A percentile compares a stretch with the other conserved stretches of the same genome.
Evolutionary conservation across 2,797 vertebrate genomes (phyloP).

Genomic region (Pogonophryne albipinna): DNA sequence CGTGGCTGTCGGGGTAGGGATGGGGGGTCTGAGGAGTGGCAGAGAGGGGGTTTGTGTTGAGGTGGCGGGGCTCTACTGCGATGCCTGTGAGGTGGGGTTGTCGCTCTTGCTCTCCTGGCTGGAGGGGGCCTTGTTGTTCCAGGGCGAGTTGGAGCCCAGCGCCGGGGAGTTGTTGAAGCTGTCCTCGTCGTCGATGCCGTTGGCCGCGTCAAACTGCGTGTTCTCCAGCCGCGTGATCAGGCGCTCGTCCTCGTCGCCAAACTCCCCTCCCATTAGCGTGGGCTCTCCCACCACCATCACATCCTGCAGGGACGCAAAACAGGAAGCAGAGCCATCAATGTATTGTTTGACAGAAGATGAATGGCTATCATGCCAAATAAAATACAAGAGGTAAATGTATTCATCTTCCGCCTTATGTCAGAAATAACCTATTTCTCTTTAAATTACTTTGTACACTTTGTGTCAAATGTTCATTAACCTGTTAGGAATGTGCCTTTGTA

Average conservation of each 20-base stretch:
- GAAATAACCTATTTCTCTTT: no score
- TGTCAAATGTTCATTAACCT: background rate
- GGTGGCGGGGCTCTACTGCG: slow-evolving; percentile 88
- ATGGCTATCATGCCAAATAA: background rate
- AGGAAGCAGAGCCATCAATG: background rate
- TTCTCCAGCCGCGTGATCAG: slow-evolving; percentile 99
- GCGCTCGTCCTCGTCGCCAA: slow-evolving; percentile 98
- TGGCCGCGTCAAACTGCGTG: slow-evolving; percentile 98
- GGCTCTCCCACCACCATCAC: slow-evolving; percentile 99
- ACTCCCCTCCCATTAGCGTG: slow-evolving; percentile 99
- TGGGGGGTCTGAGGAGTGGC: slow-evolving; percentile 53
- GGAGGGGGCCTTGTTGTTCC: slow-evolving; percentile 98
- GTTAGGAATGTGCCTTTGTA: background rate
- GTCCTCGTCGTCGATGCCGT: slow-evolving; percentile 98
- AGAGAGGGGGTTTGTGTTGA: slow-evolving; percentile 61
- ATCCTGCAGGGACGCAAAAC: slow-evolving; percentile 85
- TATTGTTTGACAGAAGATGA: background rate
- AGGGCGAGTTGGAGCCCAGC: slow-evolving; percentile 97
- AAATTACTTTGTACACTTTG: no score
- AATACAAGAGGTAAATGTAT: no score
- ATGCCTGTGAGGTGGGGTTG: slow-evolving; percentile 97
- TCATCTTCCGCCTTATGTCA: no score
- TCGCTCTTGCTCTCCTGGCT: slow-evolving; percentile 99
- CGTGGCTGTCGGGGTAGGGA: slow-evolving; percentile 55
- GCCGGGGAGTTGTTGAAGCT: slow-evolving; percentile 99